phyloP scores from a whole-genome alignment of 2,888 invertebrate species.

The Spatulosminthurus flaviceps region DNA sequence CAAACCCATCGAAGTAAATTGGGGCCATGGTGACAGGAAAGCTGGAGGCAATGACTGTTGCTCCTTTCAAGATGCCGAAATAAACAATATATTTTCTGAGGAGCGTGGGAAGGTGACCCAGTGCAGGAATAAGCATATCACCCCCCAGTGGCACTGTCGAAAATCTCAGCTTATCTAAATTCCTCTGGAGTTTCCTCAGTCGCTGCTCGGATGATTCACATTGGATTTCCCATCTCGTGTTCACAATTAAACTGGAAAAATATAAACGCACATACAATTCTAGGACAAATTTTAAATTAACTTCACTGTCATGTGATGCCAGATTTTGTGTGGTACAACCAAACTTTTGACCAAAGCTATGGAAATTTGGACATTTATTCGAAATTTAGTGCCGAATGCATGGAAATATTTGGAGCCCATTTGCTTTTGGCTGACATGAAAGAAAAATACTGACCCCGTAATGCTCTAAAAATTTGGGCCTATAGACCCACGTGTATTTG shows the following conservation, averaged over 20 bases:
- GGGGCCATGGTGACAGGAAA: constrained; percentile 19
- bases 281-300: too few species aligned
- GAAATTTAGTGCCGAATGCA: too few species aligned
- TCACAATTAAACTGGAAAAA: not conserved
- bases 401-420: too few species aligned
- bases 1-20: not conserved
- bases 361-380: too few species aligned
- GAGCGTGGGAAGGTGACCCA: not conserved
- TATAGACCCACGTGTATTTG: too few species aligned
- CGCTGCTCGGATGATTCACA: not conserved
- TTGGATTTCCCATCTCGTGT: constrained; percentile 12
- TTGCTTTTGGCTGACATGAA: too few species aligned
- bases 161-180: not conserved
- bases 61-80: not conserved
- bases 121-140: not conserved
- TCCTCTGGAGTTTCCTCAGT: not conserved
- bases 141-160: not conserved
- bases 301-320: too few species aligned
- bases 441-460: too few species aligned
- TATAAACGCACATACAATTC: too few species aligned
- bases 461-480: too few species aligned
- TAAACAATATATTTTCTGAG: not conserved
- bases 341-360: too few species aligned
- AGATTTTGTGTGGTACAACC: too few species aligned
- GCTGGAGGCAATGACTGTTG: not conserved